A percentile compares a stretch with the other conserved stretches of the same genome.
phyloP scores from a whole-genome alignment of 1,140 invertebrate genomes.

The Oppia nitens region DNA sequence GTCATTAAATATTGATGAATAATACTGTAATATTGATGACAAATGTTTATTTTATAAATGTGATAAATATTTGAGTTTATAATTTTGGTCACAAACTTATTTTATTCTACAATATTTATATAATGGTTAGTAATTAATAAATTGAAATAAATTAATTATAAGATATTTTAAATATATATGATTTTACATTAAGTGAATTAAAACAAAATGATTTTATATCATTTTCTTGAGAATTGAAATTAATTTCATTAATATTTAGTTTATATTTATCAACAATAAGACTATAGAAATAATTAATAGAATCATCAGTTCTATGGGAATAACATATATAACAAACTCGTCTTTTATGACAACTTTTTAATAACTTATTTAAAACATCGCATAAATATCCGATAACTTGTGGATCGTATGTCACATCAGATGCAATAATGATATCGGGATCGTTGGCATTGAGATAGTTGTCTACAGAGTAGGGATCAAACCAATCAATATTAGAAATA shows the following conservation, averaged over 20 bases:
- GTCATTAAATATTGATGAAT: too few relatives aligned
- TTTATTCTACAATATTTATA: background rate
- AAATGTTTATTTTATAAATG: too few relatives aligned
- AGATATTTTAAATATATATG: background rate
- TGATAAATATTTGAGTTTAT: too few relatives aligned
- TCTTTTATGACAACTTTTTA: background rate
- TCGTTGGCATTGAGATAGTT: background rate
- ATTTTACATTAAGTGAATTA: background rate
- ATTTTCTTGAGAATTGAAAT: background rate
- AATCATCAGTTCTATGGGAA: background rate
- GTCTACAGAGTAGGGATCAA: background rate
- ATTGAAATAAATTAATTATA: background rate
- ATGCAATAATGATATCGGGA: background rate
- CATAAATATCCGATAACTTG: background rate
- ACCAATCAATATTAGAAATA: background rate
- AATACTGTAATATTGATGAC: too few relatives aligned
- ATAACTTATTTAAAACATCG: background rate
- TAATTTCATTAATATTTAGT: background rate
- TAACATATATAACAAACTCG: background rate
- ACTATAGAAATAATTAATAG: background rate
- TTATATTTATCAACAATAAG: background rate
- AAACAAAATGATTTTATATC: background rate
- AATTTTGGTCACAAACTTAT: background rate
- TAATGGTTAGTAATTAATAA: background rate
- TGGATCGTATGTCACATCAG: background rate